Conservation (phyloP, 2,888 invertebrate species). For the Morpho helenor region DNA sequence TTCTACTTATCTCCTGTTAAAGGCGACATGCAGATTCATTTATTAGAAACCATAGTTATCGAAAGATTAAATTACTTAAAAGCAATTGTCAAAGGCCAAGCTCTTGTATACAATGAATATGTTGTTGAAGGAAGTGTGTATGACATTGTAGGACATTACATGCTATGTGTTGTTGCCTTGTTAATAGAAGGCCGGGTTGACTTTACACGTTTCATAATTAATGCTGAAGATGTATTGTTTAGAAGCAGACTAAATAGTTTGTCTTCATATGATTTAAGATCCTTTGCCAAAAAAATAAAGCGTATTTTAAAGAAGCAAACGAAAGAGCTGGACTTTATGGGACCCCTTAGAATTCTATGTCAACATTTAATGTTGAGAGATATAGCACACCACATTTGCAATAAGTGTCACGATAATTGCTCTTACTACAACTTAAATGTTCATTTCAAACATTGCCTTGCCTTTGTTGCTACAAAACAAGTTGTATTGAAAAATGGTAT, state of each 20-base stretch:
- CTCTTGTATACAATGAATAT: conserved; percentile 68
- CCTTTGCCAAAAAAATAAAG: conserved; percentile 56
- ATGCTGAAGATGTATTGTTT: conserved; percentile 55
- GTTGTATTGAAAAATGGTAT: conserved; percentile 73
- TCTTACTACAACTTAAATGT: conserved; percentile 53
- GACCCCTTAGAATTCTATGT: conserved; percentile 48
- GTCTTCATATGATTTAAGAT: conserved; percentile 53
- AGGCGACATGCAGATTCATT: conserved; percentile 73
- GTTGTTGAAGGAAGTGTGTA: conserved; percentile 78
- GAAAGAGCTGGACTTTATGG: conserved; percentile 31
- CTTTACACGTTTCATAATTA: conserved; percentile 51
- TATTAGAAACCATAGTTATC: conserved; percentile 72
- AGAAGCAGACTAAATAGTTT: conserved; percentile 42
- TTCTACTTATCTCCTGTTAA: conserved; percentile 79
- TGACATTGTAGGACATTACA: conserved; percentile 80
- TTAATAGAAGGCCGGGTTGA: conserved; percentile 42
- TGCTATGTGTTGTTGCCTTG: conserved; percentile 63
- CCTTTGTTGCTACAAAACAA: conserved; percentile 72
- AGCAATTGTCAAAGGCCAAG: conserved; percentile 45
- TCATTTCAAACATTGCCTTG: conserved; percentile 76
- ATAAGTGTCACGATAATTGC: conserved; percentile 42
- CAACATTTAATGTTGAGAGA: conserved; percentile 55
- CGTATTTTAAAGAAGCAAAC: conserved; percentile 45
- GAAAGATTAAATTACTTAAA: conserved; percentile 74
- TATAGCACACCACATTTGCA: conserved; percentile 50